Evolutionary conservation across 2,797 vertebrate species (phyloP).

Genomic region (Gymnoscopelus braueri): DNA sequence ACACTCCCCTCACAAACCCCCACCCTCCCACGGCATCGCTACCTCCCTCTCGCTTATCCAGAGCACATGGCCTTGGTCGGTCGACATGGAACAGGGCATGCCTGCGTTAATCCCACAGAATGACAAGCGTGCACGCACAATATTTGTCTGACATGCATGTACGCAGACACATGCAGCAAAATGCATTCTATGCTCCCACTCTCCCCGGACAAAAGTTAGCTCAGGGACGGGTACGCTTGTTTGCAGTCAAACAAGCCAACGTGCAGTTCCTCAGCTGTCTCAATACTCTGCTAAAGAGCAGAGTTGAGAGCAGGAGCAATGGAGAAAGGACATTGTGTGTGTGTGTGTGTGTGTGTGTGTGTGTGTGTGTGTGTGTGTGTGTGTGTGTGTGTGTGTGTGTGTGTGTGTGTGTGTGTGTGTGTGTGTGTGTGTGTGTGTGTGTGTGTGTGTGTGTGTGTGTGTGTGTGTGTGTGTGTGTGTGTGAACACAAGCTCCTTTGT

Average conservation of each 20-base stretch:
- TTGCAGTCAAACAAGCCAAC: constrained; percentile 46
- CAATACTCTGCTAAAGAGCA: constrained; percentile 58
- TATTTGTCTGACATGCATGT: constrained; percentile 43
- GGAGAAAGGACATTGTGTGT: constrained; percentile 28
- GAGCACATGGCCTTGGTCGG: constrained; percentile 46
- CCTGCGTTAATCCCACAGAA: constrained; percentile 65
- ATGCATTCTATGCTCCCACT: constrained; percentile 29
- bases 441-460: constrained; percentile 12
- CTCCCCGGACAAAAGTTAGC: constrained; percentile 28
- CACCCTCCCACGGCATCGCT: constrained; percentile 16
- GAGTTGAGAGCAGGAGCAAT: constrained; percentile 47
- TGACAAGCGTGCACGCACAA: constrained; percentile 47
- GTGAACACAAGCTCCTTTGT: constrained; percentile 26
- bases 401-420: constrained; percentile 11
- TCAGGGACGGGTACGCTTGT: constrained; percentile 38
- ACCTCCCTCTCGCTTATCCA: constrained; percentile 13
- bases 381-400: background rate
- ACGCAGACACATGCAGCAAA: constrained; percentile 32
- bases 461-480: constrained; percentile 35
- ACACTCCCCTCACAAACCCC: constrained; percentile 3
- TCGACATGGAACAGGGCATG: constrained; percentile 58
- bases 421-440: constrained; percentile 11
- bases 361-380: constrained; percentile 19
- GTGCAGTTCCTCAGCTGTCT: constrained; percentile 36
- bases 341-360: constrained; percentile 41